Percentiles rank a stretch among this genome's conserved stretches.
Conservation (phyloP, 2,888 invertebrate genomes). For the Orthosia gothica region DNA sequence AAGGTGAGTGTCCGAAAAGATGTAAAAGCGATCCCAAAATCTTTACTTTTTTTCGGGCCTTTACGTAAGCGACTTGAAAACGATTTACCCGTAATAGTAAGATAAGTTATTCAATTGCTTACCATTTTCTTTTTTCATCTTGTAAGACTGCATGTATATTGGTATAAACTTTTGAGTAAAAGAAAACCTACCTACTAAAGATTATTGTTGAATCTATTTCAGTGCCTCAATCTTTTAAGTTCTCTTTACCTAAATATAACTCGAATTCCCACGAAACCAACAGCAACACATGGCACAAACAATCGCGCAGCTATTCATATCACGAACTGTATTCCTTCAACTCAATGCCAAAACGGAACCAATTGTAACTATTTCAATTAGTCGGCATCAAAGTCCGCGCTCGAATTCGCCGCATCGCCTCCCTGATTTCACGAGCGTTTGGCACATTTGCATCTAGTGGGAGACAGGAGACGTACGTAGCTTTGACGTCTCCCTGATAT, state of each 20-base stretch:
- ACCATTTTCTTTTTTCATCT: slow-evolving; percentile 2
- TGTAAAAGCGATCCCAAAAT: slow-evolving; percentile 15
- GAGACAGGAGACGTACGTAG: slow-evolving; percentile 60
- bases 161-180: background rate
- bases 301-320: slow-evolving; percentile 28
- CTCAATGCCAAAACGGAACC: slow-evolving; percentile 45
- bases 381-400: slow-evolving; percentile 54
- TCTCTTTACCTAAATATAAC: background rate
- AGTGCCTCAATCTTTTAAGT: background rate
- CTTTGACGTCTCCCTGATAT: slow-evolving; percentile 71
- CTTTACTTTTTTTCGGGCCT: slow-evolving; percentile 19
- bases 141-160: background rate
- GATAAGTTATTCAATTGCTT: background rate
- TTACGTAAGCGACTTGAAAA: background rate
- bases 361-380: slow-evolving; percentile 64
- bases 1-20: slow-evolving; percentile 2
- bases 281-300: slow-evolving; percentile 12
- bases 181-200: background rate
- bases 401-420: slow-evolving; percentile 49
- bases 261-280: background rate
- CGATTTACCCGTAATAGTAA: background rate
- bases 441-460: slow-evolving; percentile 73
- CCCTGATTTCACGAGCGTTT: slow-evolving; percentile 64
- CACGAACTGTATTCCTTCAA: slow-evolving; percentile 35
- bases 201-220: background rate